A percentile compares a stretch with the other conserved stretches of the same genome.
phyloP scores from a whole-genome alignment of 2,113 vertebrate species.

The Pan paniscus region DNA sequence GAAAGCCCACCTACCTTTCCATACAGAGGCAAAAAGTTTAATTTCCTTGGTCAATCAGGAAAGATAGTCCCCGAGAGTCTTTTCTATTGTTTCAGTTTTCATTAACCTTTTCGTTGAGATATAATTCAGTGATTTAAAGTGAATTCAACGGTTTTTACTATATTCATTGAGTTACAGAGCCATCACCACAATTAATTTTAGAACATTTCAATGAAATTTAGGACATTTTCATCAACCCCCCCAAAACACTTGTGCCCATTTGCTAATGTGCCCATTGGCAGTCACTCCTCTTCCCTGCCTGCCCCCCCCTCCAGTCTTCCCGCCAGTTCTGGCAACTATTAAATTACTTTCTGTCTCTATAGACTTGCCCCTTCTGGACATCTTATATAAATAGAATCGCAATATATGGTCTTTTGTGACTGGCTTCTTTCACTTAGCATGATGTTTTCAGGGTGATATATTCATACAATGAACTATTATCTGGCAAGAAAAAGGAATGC shows the following conservation, averaged over 20 bases:
- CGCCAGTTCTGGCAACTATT: not conserved
- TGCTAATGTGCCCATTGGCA: not conserved
- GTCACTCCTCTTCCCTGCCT: not conserved
- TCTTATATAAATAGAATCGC: not conserved
- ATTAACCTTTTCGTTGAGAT: conserved; percentile 23
- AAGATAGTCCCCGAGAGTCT: not conserved
- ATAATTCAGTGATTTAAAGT: conserved; percentile 1
- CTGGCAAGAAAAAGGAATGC: not conserved
- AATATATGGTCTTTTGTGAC: not conserved
- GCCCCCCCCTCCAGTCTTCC: not conserved
- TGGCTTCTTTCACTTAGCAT: not conserved
- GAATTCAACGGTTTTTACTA: not conserved
- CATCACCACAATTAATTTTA: not conserved
- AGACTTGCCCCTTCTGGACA: not conserved
- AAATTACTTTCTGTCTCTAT: not conserved
- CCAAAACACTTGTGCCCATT: not conserved
- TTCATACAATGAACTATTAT: not conserved
- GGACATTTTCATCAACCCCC: not conserved
- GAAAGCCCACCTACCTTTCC: not conserved
- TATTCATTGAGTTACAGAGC: not conserved
- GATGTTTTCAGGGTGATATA: not conserved
- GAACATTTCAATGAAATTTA: not conserved
- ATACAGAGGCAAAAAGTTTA: not conserved
- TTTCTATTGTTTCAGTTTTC: not conserved
- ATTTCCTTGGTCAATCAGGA: not conserved